Conservation (phyloP, 64 coral and sea anemone genomes). For the Actinia tenebrosa region DNA sequence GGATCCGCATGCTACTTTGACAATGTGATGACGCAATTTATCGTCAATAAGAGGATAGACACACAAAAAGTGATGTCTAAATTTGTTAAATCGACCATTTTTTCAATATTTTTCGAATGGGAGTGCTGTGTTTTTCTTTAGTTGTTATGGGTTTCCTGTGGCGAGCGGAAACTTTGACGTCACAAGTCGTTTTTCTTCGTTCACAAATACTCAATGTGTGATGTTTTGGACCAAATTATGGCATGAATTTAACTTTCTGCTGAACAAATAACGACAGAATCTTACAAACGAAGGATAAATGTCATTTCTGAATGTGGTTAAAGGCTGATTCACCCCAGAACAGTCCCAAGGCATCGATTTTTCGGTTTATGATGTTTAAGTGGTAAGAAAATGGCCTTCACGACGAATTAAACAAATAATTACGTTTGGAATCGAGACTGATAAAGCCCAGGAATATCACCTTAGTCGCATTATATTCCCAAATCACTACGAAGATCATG, state of each 20-base stretch:
- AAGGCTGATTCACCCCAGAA: background rate
- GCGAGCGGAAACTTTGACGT: background rate
- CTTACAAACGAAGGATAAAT: background rate
- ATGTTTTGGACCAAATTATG: background rate
- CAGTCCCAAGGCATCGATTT: background rate
- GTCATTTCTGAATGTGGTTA: background rate
- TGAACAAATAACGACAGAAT: background rate
- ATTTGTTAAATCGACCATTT: no score
- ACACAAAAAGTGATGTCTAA: no score
- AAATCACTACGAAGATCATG: background rate
- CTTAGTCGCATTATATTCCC: background rate
- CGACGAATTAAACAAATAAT: conserved; percentile 16
- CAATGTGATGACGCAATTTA: no score
- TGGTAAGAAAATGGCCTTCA: background rate
- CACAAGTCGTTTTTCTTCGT: background rate
- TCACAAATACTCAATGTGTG: background rate
- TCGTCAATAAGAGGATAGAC: no score
- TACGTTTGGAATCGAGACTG: background rate
- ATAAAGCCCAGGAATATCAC: background rate
- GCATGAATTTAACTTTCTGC: background rate
- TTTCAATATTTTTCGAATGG: no score
- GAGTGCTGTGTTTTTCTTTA: background rate
- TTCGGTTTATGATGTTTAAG: background rate
- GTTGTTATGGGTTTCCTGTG: background rate
- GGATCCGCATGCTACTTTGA: no score